Evolutionary conservation across 1,140 invertebrate species (phyloP).

Genomic region (Aphelinus atriplicis): DNA sequence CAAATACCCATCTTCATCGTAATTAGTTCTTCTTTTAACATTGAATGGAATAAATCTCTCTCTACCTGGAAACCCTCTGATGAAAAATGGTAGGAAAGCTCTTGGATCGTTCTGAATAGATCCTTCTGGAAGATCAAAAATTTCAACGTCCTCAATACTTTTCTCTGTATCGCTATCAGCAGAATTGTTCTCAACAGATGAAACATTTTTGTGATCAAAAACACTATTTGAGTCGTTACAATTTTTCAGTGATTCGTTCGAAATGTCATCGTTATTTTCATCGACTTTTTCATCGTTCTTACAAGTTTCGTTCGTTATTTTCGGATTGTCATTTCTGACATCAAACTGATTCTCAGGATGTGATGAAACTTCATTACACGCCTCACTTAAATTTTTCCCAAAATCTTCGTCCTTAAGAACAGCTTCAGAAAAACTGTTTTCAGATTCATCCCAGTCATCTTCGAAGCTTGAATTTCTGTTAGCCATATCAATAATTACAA

Average conservation of each 20-base stretch:
- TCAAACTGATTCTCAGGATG: background rate
- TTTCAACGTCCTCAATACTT: background rate
- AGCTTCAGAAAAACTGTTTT: no score
- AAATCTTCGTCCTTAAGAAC: no score
- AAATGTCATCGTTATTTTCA: constrained; percentile 1
- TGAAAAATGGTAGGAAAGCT: no score
- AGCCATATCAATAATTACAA: background rate
- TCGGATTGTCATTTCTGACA: background rate
- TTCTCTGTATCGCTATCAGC: background rate
- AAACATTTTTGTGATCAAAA: background rate
- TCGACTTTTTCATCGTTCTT: background rate
- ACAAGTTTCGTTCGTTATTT: constrained; percentile 1
- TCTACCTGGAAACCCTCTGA: no score
- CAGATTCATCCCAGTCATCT: no score
- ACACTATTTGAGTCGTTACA: background rate
- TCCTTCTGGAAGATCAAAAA: no score
- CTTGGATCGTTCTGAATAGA: no score
- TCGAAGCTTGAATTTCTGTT: no score
- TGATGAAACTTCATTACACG: background rate
- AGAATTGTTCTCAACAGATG: background rate
- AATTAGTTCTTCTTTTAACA: no score
- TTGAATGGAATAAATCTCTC: no score
- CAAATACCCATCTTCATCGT: no score
- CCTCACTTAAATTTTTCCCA: no score
- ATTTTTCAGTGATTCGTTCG: background rate